Evolutionary conservation across 2,113 vertebrate species (phyloP), one percentile per base, ranked within the genome.

Genomic region (Cololabis saira): DNA sequence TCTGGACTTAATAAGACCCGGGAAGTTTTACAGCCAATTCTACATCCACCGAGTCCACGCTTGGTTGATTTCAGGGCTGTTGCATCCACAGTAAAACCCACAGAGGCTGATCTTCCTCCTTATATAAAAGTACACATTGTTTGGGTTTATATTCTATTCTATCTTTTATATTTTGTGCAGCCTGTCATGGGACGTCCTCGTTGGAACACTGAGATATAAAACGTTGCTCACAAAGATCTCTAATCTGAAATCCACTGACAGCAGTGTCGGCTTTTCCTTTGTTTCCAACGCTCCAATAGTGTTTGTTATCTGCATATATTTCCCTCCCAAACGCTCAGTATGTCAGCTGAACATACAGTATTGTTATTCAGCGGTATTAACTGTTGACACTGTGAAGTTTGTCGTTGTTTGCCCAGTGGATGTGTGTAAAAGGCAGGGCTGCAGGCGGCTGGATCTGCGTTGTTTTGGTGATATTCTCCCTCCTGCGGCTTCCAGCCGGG

Each of bases 381-480:
- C 45, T 61, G 58, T 76, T 57, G 58, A 73, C 56, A 64, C 30
- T 16, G 8, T 47, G 27, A 63, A 13, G 50, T 81, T 69, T 68
- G 43, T 74, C 41, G 1, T 66, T 68, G 58, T 76, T 61, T 79
- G 70, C 64, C 54, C 44, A 40, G 56, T 27, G 17, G 37, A 51
- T 57, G 54, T 65, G 71, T 71, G 73, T 44, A 2, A 14, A 53
- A 14, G 58, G 57, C 41, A 44, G 22, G 4, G 5, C 61, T 54
- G 50, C 54, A 49, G 68, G 27, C 49, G 58, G 57, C 18, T 14
- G 33, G 27, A 41, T 64, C 48, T 74, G 27, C 10, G 1, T 22
- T 44, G 62, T 3, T 17, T 43, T 33, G 48, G 18, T 22, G 15
- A 27, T 14, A 14, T 47, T 60, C 56, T 19, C 11, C 66, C 58